Percentiles rank a stretch among this genome's conserved stretches.
phyloP scores from a whole-genome alignment of 1,140 invertebrate genomes.

The Philotrypesis tridentata region DNA sequence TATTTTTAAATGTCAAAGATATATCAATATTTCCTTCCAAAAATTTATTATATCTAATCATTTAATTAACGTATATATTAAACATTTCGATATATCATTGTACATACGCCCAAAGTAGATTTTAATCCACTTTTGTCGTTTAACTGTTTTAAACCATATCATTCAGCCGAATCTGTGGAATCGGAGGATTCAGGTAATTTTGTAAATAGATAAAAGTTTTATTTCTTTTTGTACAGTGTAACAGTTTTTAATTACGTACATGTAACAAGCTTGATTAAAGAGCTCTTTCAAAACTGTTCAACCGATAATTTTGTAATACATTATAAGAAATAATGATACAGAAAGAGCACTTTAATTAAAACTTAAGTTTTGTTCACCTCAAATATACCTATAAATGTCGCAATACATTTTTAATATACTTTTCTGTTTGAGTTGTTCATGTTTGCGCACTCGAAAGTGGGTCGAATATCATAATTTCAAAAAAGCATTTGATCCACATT shows the following conservation, averaged over 20 bases:
- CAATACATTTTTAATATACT: neutral
- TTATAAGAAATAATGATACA: neutral
- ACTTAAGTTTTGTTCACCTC: neutral
- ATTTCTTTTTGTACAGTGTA: neutral
- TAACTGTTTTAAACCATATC: constrained; percentile 50
- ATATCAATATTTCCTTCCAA: neutral
- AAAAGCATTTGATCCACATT: neutral
- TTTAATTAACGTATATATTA: neutral
- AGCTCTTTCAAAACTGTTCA: neutral
- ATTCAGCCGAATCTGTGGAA: constrained; percentile 69
- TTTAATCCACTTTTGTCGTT: constrained; percentile 16
- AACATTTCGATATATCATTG: constrained; percentile 13
- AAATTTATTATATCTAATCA: neutral
- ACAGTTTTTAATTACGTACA: neutral
- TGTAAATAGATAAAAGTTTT: constrained; percentile 15
- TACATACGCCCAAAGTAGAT: constrained; percentile 18
- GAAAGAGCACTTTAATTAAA: no score
- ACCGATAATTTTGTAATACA: neutral
- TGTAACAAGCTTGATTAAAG: neutral
- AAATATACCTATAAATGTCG: neutral
- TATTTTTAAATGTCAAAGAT: neutral
- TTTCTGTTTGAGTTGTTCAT: neutral
- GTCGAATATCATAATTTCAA: neutral
- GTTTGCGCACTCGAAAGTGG: neutral
- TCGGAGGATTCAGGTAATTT: constrained; percentile 68